phyloP scores from a whole-genome alignment of 64 coral and sea anemone species.

The Stichodactyla mertensii region DNA sequence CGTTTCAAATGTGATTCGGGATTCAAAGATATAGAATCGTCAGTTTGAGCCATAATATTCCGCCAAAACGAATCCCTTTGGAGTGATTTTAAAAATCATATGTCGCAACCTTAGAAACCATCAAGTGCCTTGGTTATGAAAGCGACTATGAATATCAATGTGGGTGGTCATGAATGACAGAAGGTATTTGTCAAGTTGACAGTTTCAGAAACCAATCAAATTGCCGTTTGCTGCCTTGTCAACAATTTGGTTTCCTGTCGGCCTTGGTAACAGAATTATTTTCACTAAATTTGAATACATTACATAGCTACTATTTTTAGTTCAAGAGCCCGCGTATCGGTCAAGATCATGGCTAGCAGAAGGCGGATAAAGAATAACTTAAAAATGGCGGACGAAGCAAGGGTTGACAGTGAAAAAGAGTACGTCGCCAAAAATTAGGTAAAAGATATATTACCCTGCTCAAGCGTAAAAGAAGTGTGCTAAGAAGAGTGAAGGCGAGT shows the following conservation, averaged over 20 bases:
- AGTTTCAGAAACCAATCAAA: neutral
- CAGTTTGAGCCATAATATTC: neutral
- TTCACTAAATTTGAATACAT: neutral
- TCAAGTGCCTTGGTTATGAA: neutral
- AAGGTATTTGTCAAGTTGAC: neutral
- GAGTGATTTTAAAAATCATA: neutral
- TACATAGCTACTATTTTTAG: neutral
- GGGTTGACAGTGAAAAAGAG: no score
- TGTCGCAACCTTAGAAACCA: conserved; percentile 1
- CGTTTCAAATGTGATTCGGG: neutral
- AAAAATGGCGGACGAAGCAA: neutral
- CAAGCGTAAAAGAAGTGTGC: no score
- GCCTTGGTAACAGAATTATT: conserved; percentile 4
- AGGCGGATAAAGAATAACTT: neutral
- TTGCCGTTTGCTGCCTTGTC: neutral
- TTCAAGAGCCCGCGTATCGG: neutral
- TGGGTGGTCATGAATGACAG: neutral
- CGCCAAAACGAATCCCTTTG: neutral
- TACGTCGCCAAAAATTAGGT: no score
- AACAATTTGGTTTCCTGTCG: conserved; percentile 2
- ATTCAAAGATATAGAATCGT: neutral
- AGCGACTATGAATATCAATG: neutral
- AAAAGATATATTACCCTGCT: no score
- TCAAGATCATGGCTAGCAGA: neutral
- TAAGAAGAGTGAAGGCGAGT: no score